Evolutionary conservation across 2,888 invertebrate genomes (phyloP).

Genomic region (Trissoscelio sp.): DNA sequence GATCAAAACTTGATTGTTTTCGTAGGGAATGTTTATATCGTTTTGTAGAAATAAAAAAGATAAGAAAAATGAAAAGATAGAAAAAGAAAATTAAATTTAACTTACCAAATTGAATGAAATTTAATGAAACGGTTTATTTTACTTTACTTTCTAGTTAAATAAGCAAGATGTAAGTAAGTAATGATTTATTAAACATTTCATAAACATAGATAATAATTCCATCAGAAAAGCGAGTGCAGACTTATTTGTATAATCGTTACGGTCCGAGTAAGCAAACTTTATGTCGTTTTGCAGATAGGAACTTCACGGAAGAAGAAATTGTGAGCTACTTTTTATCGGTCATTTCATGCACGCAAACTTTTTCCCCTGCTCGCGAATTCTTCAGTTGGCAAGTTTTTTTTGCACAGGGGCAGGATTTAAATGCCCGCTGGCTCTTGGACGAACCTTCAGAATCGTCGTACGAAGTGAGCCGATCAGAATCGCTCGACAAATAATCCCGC

Average conservation of each 20-base stretch:
- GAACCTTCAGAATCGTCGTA: constrained; percentile 49
- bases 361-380: constrained; percentile 45
- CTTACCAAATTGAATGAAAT: no score
- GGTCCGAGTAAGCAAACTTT: constrained; percentile 11
- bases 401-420: constrained; percentile 35
- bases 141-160: no score
- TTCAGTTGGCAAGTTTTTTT: constrained; percentile 56
- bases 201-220: constrained; percentile 8
- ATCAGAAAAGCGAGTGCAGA: constrained; percentile 1
- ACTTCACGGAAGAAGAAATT: constrained; percentile 22
- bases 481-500: constrained; percentile 37
- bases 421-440: background rate
- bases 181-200: no score
- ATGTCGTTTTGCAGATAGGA: constrained; percentile 12
- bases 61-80: no score
- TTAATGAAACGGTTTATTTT: no score
- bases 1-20: no score
- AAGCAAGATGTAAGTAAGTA: no score
- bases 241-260: constrained; percentile 39
- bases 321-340: constrained; percentile 55
- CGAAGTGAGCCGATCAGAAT: constrained; percentile 30
- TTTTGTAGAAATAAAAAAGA: no score
- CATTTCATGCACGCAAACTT: constrained; percentile 64
- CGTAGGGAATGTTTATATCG: no score
- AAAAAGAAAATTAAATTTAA: no score